phyloP scores from a whole-genome alignment of 2,113 vertebrate species.

The Amphiprion ocellaris region DNA sequence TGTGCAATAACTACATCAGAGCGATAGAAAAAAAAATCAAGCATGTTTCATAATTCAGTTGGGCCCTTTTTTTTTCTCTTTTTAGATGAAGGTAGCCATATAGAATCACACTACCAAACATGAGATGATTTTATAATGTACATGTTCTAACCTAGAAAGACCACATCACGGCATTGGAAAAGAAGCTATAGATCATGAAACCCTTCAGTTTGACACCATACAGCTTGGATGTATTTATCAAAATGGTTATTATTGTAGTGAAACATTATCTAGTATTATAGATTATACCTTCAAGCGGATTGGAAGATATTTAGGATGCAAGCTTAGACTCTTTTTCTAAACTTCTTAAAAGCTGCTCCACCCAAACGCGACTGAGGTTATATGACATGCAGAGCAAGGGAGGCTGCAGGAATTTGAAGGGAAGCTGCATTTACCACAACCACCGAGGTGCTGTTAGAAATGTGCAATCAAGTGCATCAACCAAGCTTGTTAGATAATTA shows the following conservation, averaged over 20 bases:
- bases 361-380: no score
- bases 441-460: constrained; percentile 26
- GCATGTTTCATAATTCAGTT: constrained; percentile 56
- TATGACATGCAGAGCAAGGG: neutral
- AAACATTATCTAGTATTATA: no score
- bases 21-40: constrained; percentile 21
- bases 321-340: neutral
- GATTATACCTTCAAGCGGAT: no score
- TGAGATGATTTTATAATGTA: constrained; percentile 16
- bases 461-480: constrained; percentile 39
- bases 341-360: neutral
- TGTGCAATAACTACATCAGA: constrained; percentile 74
- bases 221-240: neutral
- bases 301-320: neutral
- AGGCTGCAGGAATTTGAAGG: constrained; percentile 9
- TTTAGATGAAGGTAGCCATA: constrained; percentile 22
- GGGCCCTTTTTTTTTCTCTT: constrained; percentile 8
- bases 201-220: neutral
- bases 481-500: constrained; percentile 47
- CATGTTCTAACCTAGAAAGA: neutral
- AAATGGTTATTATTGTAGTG: no score
- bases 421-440: constrained; percentile 11
- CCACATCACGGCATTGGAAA: neutral
- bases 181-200: neutral
- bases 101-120: constrained; percentile 16